Base-by-base conservation (phyloP, 2,113 vertebrate genomes). In the Periophthalmodon schlosseri region DNA sequence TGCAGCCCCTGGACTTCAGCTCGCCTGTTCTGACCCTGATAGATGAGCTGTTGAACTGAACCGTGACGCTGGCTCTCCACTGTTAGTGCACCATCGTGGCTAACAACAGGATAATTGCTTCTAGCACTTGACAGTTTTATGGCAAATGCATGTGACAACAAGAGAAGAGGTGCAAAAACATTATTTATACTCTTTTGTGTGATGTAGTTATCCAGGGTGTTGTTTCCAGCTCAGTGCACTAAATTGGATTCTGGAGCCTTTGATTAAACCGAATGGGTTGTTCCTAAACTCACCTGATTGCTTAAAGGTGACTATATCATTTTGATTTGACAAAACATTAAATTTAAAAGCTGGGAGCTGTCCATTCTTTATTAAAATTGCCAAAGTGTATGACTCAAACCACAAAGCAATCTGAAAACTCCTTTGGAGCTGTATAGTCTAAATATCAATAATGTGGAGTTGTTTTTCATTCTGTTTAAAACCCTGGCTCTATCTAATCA, bases 31-130 rank as follows among this genome's bases (percentile, higher is more conserved):
- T 39, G 23, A 84, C 72, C 57, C 70, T 76, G 78, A 88, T 78
- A 47, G 74, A 88, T 81, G 78, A 74, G 58, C 23, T 52, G 80
- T 20, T 81, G 73, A 71, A 54, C 23, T 73, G 72, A 84, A 78
- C 66, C 75, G 52, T 79, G 70, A 76, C 68, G 72, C 69, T 4
- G 77, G 75, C 75, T 81, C 47, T 73, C 64, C 66, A 65, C 73
- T 63, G 47, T 79, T 80, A 39, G 52, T 24, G 2, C 68, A 76
- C 58, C 23, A 57, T 70, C 54, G 72, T 54, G 24, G 56, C 73
- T 76, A 72, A 87, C 78, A 77, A 76, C 68, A 73, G 74, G 68
- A 79, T 88, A 86, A 91, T 85, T 89, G 75, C 79, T 69, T 89
- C 69, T 49, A 50, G 77, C 23, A 60, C 63, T 75, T 88, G 86